Evolutionary conservation across 1,140 invertebrate species (phyloP), one percentile per base, ranked within the genome.

Genomic region (Campoletis sonorensis): DNA sequence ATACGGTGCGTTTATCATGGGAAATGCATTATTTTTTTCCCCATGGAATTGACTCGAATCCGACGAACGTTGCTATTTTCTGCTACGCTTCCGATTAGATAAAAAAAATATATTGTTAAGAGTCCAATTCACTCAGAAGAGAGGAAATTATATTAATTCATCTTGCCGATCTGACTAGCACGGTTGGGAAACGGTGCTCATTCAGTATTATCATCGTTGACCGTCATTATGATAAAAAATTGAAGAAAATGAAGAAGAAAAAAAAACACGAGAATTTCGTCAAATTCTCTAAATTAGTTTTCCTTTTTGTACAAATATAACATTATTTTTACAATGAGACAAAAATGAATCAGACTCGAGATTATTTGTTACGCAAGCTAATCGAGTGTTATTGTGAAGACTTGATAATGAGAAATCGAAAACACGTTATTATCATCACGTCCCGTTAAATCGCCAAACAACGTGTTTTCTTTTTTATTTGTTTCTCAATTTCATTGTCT

Each of bases 141-240:
- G n/a, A 54, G 11, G n/a, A 21, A 54, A 54, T n/a, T 54, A 51
- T 79, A 27, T 70, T 51, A 27, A 37, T 45, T 79, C 27, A 23
- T 80, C 73, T 80, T 61, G n/a, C 18, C 51, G 45, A 73, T 75
- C 37, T 72, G 72, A 73, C 61, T 73, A 40, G 72, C 37, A 75
- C 70, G 72, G 33, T 77, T 33, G 23, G 21, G 68, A 71, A 30
- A 67, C 68, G 49, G 37, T 73, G 51, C 58, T 73, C 73, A 72
- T 72, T 80, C 68, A 72, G 71, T 80, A 72, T 72, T 80, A 77
- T 77, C 51, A 77, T 33, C 73, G 73, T 77, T 77, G 54, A 75
- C 8, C 49, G 21, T 61, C 51, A 30, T 64, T 21, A 26, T 64
- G 1, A 76, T 76, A 13, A 26, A 10, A 33, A n/a, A 4, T 73